Base-by-base conservation (phyloP, 2,888 invertebrate genomes). In the Noctua janthe region DNA sequence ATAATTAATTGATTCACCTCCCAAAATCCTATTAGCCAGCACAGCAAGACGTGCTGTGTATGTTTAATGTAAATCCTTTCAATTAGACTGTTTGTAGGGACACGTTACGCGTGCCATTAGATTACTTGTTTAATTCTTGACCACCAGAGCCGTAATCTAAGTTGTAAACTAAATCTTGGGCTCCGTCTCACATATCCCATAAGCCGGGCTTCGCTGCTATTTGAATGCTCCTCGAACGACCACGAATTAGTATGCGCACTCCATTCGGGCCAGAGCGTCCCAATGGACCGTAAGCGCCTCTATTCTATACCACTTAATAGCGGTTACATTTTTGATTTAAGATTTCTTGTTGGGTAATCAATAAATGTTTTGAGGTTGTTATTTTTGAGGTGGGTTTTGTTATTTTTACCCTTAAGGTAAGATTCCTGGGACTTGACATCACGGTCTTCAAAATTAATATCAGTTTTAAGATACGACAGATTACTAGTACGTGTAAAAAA, bases 141-240 rank as follows among this genome's bases (percentile, higher is more conserved):
- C 97, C 97, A 95, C 95, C 94, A 94, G 91, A 89, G 90, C 89
- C 91, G 94, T 96, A 97, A 97, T 97, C 96, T 96, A 95, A 96
- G 96, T 96, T 96, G 95, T 96, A 95, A 96, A 96, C 95, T 96
- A 96, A 96, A 95, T 96, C 97, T 97, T 97, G 94, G 95, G 94
- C 90, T 90, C 91, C 93, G 94, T 95, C 95, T 96, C 96, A 96
- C 97, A 97, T 96, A 96, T 96, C 96, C 95, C 93, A 94, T 96
- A 97, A 96, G 95, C 97, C 92, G 87, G 95, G 95, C 95, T 94
- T 89, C 91, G 94, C 92, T 93, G 94, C 93, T 94, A 94, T 96
- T 96, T 95, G 96, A 96, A 97, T 96, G 96, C 92, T 94, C 88
- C 94, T 93, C 93, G 93, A 93, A 94, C 95, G 94, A 93, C 95